These are phyloP conservation scores for Patiria pectinifera DNA, from an alignment of 53 echinoderm and acorn worm species.

Conservation along the genomic window DNA sequence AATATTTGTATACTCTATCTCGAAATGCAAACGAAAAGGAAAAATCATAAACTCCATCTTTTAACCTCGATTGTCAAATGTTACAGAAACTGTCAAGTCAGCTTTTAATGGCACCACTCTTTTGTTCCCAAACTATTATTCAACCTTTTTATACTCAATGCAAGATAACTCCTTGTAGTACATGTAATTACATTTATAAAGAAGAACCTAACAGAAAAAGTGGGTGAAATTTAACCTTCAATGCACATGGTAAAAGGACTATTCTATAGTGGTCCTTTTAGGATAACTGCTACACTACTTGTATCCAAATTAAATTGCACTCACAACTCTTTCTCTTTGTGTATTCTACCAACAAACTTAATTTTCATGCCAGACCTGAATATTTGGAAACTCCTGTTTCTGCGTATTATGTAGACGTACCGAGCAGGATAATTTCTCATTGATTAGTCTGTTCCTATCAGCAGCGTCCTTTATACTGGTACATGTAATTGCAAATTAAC, in stretches of 20 bases:
- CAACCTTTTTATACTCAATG: too few species aligned
- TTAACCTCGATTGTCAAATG: too few species aligned
- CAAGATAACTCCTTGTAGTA: too few species aligned
- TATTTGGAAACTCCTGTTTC: neutral
- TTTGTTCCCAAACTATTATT: too few species aligned
- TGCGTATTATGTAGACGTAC: neutral
- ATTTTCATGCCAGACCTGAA: neutral
- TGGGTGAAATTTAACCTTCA: neutral
- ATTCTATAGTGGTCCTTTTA: too few species aligned
- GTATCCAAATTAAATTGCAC: neutral
- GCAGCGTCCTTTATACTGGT: neutral
- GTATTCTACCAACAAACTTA: neutral
- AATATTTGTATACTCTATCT: too few species aligned
- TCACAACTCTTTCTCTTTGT: neutral
- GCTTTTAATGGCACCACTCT: too few species aligned
- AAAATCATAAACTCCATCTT: too few species aligned
- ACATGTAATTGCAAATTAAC: constrained; percentile 19
- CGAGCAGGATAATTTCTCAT: neutral
- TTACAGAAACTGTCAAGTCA: too few species aligned
- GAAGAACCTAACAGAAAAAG: neutral
- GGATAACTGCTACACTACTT: neutral
- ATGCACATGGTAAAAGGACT: too few species aligned
- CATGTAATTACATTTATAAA: too few species aligned
- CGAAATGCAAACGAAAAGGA: too few species aligned
- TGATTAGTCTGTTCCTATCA: neutral